These are phyloP conservation scores for Drosophila hydei DNA, from an alignment of 1,140 invertebrate species.

Conservation along the genomic window DNA sequence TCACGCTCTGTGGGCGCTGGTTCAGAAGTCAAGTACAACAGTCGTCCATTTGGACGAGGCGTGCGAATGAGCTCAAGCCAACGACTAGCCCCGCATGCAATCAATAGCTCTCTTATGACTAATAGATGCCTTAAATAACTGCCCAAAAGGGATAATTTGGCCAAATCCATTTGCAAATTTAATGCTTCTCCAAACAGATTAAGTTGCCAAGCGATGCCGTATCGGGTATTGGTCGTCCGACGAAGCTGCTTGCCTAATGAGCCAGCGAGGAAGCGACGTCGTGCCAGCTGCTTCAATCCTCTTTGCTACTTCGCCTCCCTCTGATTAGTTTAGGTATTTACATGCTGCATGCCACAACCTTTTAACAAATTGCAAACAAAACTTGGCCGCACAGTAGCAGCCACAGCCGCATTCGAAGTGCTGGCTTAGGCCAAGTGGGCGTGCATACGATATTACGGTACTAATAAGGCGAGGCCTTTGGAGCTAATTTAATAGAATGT, in stretches of 20 bases:
- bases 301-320: not conserved
- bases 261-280: constrained; percentile 33
- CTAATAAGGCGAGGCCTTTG: constrained; percentile 72
- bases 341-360: constrained; percentile 77
- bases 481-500: constrained; percentile 76
- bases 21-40: constrained; percentile 78
- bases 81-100: constrained; percentile 22
- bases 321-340: constrained; percentile 51
- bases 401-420: not conserved
- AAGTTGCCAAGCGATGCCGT: constrained; percentile 50
- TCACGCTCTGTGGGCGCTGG: constrained; percentile 78
- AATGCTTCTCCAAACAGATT: constrained; percentile 59
- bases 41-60: constrained; percentile 65
- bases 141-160: constrained; percentile 67
- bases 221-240: not conserved
- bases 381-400: constrained; percentile 65
- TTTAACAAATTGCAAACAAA: constrained; percentile 82
- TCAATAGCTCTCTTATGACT: constrained; percentile 63
- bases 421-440: constrained; percentile 48
- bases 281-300: constrained; percentile 14
- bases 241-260: constrained; percentile 68
- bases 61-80: constrained; percentile 68
- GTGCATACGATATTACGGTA: constrained; percentile 72
- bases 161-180: constrained; percentile 69
- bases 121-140: constrained; percentile 78